Evolutionary conservation across 2,113 vertebrate species (phyloP), one percentile per base, ranked within the genome.

Genomic region (Aptenodytes forsteri): DNA sequence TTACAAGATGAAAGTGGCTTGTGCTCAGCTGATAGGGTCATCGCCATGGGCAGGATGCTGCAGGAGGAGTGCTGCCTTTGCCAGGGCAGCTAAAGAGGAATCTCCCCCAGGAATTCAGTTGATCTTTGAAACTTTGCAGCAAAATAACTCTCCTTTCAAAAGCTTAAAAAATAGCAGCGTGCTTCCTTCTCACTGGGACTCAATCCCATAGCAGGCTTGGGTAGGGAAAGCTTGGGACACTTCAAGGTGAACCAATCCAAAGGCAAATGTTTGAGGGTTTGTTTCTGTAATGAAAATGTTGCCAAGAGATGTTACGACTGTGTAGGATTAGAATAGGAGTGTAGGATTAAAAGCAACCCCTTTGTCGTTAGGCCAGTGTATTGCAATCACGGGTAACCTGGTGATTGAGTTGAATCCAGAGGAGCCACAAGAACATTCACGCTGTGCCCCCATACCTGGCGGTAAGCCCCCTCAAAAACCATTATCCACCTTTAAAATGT

Each of bases 1-100:
- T 89, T 58, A 9, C 27, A n/a, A 52, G 66, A 69, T 77, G 70
- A 66, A 77, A 58, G 34, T 23, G 23, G 32, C 30, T 88, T 7
- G 34, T 73, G 40, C 80, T 78, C 0, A 0, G 27, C 69, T 70
- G 47, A 13, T 1, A 1, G 38, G 27, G 69, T 69, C 4, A 2
- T 23, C 52, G 59, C 58, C 58, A 4, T 0, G 17, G 85, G 55
- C 69, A 70, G 72, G 36, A 21, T 55, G 71, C 64, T 69, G 72
- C 3, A 5, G 9, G 14, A n/a, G 12, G 3, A 32, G 46, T 11
- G 40, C 73, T 90, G 40, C 66, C 84, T 58, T 16, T 84, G 55
- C 61, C 89, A 83, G 58, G 75, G 61, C 49, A 88, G 49, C 71
- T 82, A 13, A 36, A 47, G 49, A 70, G 34, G 61, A n/a, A 49